Evolutionary conservation across 2,888 invertebrate genomes (phyloP).

Genomic region (Chrysina gloriosa): DNA sequence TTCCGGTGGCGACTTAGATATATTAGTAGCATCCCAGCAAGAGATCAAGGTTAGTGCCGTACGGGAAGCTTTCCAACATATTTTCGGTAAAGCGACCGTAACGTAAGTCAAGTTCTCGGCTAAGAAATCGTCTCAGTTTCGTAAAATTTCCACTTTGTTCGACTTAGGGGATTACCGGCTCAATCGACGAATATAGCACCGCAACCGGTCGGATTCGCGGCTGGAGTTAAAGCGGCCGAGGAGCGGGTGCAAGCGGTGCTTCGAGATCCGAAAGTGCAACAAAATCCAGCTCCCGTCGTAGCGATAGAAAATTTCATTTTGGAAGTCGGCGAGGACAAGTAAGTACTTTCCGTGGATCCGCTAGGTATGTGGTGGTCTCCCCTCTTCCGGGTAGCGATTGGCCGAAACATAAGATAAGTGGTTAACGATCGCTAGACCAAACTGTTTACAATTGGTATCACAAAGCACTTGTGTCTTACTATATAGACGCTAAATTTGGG

Average conservation of each 20-base stretch:
- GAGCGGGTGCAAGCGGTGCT: constrained; percentile 75
- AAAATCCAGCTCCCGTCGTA: constrained; percentile 74
- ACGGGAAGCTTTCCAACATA: constrained; percentile 82
- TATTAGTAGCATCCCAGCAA: constrained; percentile 82
- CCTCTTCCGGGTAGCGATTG: too few species aligned
- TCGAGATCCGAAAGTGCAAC: constrained; percentile 68
- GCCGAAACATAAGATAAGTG: too few species aligned
- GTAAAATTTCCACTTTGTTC: too few species aligned
- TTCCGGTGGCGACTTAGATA: constrained; percentile 81
- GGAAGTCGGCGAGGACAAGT: constrained; percentile 75
- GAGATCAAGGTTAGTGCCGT: constrained; percentile 81
- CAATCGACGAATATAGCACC: constrained; percentile 74
- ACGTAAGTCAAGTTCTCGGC: constrained; percentile 68
- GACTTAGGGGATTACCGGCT: constrained; percentile 73
- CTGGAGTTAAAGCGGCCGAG: constrained; percentile 79
- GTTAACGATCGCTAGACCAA: too few species aligned
- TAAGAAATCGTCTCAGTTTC: too few species aligned
- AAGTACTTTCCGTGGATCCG: constrained; percentile 46
- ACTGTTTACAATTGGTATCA: too few species aligned
- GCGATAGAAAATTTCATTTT: constrained; percentile 82
- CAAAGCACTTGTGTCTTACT: too few species aligned
- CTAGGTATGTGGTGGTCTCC: too few species aligned
- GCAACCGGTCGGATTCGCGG: constrained; percentile 83
- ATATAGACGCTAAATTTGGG: too few species aligned
- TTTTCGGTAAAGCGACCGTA: constrained; percentile 85